Conservation (phyloP, 2,888 invertebrate genomes). For the Aricia artaxerxes region DNA sequence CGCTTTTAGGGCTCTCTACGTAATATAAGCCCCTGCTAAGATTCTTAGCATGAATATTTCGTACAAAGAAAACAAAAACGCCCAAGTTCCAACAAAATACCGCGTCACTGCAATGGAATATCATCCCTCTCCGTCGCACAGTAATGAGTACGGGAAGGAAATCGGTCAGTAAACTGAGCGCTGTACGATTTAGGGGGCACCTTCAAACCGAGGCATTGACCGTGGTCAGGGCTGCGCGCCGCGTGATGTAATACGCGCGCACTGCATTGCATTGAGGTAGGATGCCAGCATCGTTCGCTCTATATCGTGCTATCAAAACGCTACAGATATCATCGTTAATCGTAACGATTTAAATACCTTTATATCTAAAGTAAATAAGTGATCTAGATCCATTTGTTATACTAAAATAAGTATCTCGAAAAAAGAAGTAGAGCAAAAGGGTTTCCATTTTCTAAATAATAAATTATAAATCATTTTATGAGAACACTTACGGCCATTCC, state of each 20-base stretch:
- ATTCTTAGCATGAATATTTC: neutral
- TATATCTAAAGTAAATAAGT: neutral
- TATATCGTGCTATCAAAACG: neutral
- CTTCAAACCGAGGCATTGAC: slow-evolving; percentile 75
- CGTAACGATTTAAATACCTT: neutral
- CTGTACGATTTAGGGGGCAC: slow-evolving; percentile 56
- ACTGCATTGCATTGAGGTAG: slow-evolving; percentile 50
- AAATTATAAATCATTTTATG: neutral
- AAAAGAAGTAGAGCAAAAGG: neutral
- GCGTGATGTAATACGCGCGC: slow-evolving; percentile 44
- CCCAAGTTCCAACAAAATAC: neutral
- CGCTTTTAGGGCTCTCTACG: neutral
- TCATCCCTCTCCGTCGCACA: neutral
- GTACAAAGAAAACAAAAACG: neutral
- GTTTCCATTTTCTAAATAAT: neutral
- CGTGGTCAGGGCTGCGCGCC: slow-evolving; percentile 72
- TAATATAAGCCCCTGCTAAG: neutral
- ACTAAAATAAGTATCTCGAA: neutral
- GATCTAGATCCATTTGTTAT: too few relatives aligned
- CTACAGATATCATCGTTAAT: neutral
- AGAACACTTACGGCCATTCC: neutral
- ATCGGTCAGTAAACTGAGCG: slow-evolving; percentile 36
- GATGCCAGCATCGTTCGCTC: slow-evolving; percentile 33
- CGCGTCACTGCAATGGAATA: neutral
- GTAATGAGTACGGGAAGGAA: slow-evolving; percentile 26